Evolutionary conservation across 2,888 invertebrate species (phyloP), one percentile per base, ranked within the genome.

Genomic region (Matsumyia berberina): DNA sequence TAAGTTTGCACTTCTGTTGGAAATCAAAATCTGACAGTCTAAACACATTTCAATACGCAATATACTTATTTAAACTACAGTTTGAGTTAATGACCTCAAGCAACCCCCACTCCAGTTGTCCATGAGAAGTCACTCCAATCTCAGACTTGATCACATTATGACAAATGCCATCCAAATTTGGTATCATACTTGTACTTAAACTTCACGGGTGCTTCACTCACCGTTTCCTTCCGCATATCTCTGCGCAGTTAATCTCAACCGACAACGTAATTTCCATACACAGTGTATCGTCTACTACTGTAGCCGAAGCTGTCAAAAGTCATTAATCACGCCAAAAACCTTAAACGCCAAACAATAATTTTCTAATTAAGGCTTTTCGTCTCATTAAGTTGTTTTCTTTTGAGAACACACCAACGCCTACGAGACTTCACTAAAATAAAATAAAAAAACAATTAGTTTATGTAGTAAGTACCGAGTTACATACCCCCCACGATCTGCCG

Each of bases 401-500:
- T 11, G 33, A 19, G 44, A n/a, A 31, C 17, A 66, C 3, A 58
- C 8, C 9, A 15, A 7, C 17, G 33, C 37, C 42, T 17, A 39
- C 24, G 37, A 19, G n/a, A 57, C 35, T 37, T 57, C 5, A 53
- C 15, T n/a, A 15, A 53, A 62, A 55, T 19, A 44, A 53, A 51
- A 49, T 33, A 62, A 33, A 35, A 12, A 62, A 55, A 62, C 60
- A 74, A 69, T 76, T 67, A 76, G 53, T 74, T 66, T 37, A 7
- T 37, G 19, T 66, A 57, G 55, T 69, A 62, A 67, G 44, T 8
- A 35, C 33, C 31, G 17, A 51, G 17, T 39, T 19, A n/a, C 19
- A 1, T 9, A 19, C 17, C 19, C 15, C 24, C 31, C 24, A 5
- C 33, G 24, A 6, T 29, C 15, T 5, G 2, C 57, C 35, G 35